Conservation (phyloP, 1,140 invertebrate species). For the Trinorchestia longiramus region DNA sequence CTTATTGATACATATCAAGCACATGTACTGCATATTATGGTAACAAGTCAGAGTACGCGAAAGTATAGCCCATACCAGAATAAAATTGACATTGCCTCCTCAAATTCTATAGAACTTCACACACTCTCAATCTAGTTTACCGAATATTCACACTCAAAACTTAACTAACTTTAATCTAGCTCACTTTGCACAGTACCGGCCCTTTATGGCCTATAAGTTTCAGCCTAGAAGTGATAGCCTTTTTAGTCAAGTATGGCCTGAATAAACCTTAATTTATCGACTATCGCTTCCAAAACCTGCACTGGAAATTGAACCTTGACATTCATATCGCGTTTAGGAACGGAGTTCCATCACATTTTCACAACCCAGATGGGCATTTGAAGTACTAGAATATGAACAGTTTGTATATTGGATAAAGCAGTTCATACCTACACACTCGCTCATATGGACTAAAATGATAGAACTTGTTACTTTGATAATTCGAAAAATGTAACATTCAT, state of each 20-base stretch:
- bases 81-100: too few species aligned
- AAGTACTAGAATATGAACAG: not conserved
- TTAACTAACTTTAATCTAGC: not conserved
- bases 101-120: not conserved
- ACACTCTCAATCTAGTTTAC: not conserved
- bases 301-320: not conserved
- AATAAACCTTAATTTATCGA: not conserved
- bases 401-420: not conserved
- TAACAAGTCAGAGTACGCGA: too few species aligned
- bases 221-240: not conserved
- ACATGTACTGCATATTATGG: too few species aligned
- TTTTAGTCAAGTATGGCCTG: not conserved
- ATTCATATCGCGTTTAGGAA: not conserved
- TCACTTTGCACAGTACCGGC: not conserved
- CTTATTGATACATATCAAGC: not conserved
- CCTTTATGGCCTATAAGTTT: not conserved
- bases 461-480: not conserved
- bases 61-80: too few species aligned
- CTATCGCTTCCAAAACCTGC: not conserved
- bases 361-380: not conserved
- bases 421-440: not conserved
- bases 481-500: not conserved
- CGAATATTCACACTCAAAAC: not conserved
- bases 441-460: not conserved
- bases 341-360: not conserved